These are phyloP conservation scores for Neomorphus geoffroyi DNA, from an alignment of 2,797 vertebrate genomes.

Conservation along the genomic window DNA sequence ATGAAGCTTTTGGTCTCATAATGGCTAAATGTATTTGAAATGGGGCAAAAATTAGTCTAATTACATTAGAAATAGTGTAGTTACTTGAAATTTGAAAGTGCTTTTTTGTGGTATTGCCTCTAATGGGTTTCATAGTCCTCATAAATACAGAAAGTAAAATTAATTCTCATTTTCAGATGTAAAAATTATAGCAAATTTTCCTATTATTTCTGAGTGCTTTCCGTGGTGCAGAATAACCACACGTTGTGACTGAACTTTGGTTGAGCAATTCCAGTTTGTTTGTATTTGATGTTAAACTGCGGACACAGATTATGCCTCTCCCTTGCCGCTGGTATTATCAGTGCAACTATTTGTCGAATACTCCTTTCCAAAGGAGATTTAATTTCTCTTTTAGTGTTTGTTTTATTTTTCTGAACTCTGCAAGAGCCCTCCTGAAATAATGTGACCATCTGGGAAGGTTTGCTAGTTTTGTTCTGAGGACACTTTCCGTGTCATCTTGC, in stretches of 20 bases:
- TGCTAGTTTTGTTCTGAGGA: neutral
- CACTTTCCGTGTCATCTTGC: neutral
- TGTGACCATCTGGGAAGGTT: neutral
- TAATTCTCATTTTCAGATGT: neutral
- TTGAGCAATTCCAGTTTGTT: neutral
- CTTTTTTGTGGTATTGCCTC: neutral
- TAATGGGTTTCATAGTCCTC: neutral
- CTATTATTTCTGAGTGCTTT: neutral
- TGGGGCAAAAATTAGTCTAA: neutral
- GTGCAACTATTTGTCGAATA: fast-evolving
- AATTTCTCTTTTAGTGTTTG: neutral
- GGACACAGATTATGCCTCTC: neutral
- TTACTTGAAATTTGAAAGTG: neutral
- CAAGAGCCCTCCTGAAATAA: neutral
- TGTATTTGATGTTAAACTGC: neutral
- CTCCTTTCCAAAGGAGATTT: neutral
- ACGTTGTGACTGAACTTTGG: neutral
- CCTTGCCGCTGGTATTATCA: fast-evolving
- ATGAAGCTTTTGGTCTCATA: constrained; percentile 1
- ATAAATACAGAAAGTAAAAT: neutral
- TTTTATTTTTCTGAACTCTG: neutral
- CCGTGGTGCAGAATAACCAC: neutral
- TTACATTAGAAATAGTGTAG: neutral
- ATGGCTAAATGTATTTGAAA: neutral
- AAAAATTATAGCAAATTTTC: neutral